Evolutionary conservation across 1,140 invertebrate species (phyloP).

Genomic region (Orchesella cincta): DNA sequence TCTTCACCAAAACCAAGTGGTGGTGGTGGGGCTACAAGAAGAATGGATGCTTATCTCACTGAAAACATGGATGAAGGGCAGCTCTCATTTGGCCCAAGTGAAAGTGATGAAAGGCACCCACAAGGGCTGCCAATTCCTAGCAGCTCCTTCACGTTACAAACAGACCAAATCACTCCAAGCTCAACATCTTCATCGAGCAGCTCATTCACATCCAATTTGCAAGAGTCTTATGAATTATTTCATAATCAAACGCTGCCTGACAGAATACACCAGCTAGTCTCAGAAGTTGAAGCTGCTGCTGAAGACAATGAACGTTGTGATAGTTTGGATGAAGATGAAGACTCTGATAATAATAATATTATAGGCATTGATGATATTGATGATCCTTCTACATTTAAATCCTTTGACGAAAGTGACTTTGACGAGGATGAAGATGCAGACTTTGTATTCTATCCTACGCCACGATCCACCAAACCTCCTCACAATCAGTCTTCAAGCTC

Average conservation of each 20-base stretch:
- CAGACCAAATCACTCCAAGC: conserved; percentile 22
- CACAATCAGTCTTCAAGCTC: neutral
- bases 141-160: neutral
- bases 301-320: conserved; percentile 23
- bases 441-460: conserved; percentile 33
- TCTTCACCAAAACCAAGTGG: neutral
- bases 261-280: neutral
- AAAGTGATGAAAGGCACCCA: neutral
- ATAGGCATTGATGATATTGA: conserved; percentile 13
- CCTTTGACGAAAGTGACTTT: conserved; percentile 33
- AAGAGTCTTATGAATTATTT: conserved; percentile 41
- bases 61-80: neutral
- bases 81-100: too few species aligned
- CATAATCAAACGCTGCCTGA: conserved; percentile 25
- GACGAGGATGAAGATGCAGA: conserved; percentile 31
- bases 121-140: neutral
- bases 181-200: conserved; percentile 34
- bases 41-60: conserved; percentile 14
- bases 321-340: conserved; percentile 19
- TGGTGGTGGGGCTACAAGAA: neutral
- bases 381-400: conserved; percentile 31
- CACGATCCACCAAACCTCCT: neutral
- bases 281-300: neutral
- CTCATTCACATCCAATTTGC: conserved; percentile 31
- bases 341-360: neutral